Evolutionary conservation across 35 echinoderm and acorn worm genomes (phyloP), one percentile per base, ranked within the genome.

Genomic region (Amphiura filiformis): DNA sequence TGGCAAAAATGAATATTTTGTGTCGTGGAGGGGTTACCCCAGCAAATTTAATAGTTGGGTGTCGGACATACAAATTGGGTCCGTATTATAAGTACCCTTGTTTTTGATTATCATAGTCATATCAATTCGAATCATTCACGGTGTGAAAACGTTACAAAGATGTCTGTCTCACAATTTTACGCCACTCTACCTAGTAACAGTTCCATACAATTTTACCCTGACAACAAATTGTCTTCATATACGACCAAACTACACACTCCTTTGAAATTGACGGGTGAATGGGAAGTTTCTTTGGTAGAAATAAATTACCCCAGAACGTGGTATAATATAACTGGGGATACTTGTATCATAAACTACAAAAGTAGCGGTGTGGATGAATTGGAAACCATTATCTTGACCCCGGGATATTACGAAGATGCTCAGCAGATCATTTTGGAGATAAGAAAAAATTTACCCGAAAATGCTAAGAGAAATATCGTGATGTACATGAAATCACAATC

Each of bases 41-140:
- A n/a, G 38, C 34, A 88, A 88, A 44, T 97, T 94, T 35, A 91
- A 91, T 39, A 87, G 79, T 56, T 97, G 95, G 95, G 91, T 93
- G 31, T n/a, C n/a, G n/a, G n/a, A n/a, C n/a, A n/a, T n/a, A 42
- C 23, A 52, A 20, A 52, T 52, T 20, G 44, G 7, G 7, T 52
- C 44, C 44, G 7, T 20, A 52, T 11, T 11, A 52, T 52, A 52
- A 52, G 20, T 52, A 52, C 7, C 7, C 20, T 20, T 52, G 44
- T 52, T 52, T 52, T 52, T 52, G 61, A 2, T 70, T 70, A 13
- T 5, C 26, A 70, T 20, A 20, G 7, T n/a, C 61, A 70, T 70
- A 11, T 13, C 61, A 26, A 70, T 5, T 70, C 7, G 2, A 11
- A 15, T n/a, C n/a, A n/a, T n/a, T n/a, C n/a, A n/a, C n/a, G n/a